phyloP scores from a whole-genome alignment of 2,797 vertebrate genomes.

The Gymnopithys bicolor region DNA sequence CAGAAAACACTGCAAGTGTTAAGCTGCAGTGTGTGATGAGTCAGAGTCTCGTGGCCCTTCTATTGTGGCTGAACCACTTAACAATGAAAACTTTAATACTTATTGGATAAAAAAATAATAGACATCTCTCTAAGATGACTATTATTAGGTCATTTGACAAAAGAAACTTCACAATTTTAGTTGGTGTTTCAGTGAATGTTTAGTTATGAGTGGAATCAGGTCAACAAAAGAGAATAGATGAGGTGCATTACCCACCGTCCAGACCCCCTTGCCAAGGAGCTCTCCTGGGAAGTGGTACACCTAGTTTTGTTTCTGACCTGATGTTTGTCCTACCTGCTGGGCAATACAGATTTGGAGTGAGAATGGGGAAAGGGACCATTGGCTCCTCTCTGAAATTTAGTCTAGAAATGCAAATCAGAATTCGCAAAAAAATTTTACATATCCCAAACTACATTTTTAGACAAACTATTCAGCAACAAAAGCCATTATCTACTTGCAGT shows the following conservation, averaged over 20 bases:
- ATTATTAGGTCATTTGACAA: neutral
- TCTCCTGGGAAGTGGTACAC: fast-evolving
- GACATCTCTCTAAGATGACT: neutral
- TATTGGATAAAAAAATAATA: neutral
- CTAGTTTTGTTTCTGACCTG: neutral
- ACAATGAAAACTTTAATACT: neutral
- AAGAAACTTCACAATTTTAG: neutral
- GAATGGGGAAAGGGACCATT: neutral
- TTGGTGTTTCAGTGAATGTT: neutral
- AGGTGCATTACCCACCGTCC: neutral
- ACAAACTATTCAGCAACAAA: neutral
- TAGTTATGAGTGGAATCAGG: neutral
- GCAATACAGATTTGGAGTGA: neutral
- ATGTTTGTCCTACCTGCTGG: neutral
- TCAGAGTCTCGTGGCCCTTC: neutral
- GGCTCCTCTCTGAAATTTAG: neutral
- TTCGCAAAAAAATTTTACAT: neutral
- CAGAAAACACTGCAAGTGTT: neutral
- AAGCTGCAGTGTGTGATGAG: neutral
- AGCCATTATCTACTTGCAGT: neutral
- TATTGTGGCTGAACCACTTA: neutral
- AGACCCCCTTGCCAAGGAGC: neutral
- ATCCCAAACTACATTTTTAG: neutral
- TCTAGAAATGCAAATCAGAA: neutral
- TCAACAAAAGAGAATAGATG: neutral